phyloP scores from a whole-genome alignment of 2,888 invertebrate genomes.

The Slavum lentiscoides region DNA sequence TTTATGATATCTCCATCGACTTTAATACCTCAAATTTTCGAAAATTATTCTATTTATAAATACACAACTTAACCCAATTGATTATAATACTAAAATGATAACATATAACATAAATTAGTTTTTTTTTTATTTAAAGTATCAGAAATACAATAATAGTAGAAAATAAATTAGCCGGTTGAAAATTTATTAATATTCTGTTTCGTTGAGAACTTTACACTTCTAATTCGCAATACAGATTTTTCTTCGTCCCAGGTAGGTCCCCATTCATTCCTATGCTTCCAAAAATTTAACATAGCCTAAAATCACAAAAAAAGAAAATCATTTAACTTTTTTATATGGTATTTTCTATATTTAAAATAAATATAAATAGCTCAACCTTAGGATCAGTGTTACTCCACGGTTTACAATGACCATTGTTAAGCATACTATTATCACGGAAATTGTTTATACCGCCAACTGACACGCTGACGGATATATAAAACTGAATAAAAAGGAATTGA shows the following conservation, averaged over 20 bases:
- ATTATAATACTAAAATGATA: too few species aligned
- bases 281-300: too few species aligned
- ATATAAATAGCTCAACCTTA: constrained; percentile 58
- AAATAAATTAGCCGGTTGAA: background rate
- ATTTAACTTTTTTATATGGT: too few species aligned
- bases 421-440: constrained; percentile 57
- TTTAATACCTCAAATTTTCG: too few species aligned
- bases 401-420: constrained; percentile 61
- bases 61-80: too few species aligned
- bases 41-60: too few species aligned
- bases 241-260: constrained; percentile 62
- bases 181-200: background rate
- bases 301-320: too few species aligned
- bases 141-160: too few species aligned
- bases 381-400: constrained; percentile 75
- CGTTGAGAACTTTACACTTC: constrained; percentile 67
- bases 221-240: constrained; percentile 64
- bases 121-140: too few species aligned
- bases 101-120: too few species aligned
- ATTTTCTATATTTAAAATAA: background rate
- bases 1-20: too few species aligned
- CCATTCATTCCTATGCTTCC: constrained; percentile 59
- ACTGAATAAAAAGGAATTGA: constrained; percentile 55
- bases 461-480: constrained; percentile 57
- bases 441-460: constrained; percentile 58